A percentile compares a stretch with the other conserved stretches of the same genome.
phyloP scores from a whole-genome alignment of 2,113 vertebrate genomes.

The Ammospiza caudacuta region DNA sequence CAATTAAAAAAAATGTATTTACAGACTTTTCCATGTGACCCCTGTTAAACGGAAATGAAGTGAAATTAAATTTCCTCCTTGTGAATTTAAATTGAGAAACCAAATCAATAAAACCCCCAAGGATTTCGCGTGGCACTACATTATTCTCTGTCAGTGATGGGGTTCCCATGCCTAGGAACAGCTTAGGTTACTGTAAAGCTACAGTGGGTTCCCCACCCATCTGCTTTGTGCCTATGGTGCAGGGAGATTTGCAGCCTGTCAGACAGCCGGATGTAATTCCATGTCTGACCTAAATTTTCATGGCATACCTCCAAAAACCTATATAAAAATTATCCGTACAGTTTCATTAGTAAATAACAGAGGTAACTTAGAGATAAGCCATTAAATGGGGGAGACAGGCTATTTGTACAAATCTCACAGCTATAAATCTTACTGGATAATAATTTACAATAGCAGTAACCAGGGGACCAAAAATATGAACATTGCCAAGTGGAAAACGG shows the following conservation, averaged over 20 bases:
- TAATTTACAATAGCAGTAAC: constrained; percentile 56
- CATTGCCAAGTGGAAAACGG: background rate
- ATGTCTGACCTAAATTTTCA: background rate
- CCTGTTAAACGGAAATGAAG: background rate
- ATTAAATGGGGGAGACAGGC: constrained; percentile 34
- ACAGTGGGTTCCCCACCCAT: background rate
- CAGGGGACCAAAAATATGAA: constrained; percentile 55
- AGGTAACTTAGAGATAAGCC: constrained; percentile 11
- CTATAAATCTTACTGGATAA: constrained; percentile 51
- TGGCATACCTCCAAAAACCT: background rate
- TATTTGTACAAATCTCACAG: constrained; percentile 39
- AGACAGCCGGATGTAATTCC: background rate
- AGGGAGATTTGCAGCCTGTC: background rate
- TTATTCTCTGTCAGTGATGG: background rate
- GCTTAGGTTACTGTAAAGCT: background rate
- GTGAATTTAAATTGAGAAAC: background rate
- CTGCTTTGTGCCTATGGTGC: background rate
- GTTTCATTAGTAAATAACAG: constrained; percentile 55
- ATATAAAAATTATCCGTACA: background rate
- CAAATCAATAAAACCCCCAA: background rate
- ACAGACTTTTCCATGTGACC: background rate
- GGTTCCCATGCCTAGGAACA: background rate
- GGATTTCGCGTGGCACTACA: background rate
- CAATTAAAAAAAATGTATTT: background rate
- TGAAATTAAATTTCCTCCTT: background rate